phyloP scores from a whole-genome alignment of 2,113 vertebrate species.

The Lasiurus borealis region DNA sequence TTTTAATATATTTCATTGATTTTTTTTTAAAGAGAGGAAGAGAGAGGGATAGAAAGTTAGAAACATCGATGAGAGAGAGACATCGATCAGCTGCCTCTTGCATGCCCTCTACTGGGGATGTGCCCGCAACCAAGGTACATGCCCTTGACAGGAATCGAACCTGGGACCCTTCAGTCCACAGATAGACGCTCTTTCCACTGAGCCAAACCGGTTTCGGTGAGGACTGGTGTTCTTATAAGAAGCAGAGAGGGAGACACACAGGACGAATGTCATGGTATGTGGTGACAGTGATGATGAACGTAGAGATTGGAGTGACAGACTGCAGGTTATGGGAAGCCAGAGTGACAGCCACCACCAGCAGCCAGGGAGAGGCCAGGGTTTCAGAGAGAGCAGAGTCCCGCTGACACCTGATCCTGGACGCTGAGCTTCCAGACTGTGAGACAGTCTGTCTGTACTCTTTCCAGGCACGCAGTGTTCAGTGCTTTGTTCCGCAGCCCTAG shows the following conservation, averaged over 20 bases:
- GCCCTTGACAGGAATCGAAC: too few relatives aligned
- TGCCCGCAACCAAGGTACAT: too few relatives aligned
- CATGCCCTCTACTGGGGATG: too few relatives aligned
- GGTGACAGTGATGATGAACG: background rate
- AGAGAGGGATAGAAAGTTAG: too few relatives aligned
- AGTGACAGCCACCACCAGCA: background rate
- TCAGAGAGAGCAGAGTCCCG: background rate
- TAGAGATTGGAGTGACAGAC: background rate
- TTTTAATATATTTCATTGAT: too few relatives aligned
- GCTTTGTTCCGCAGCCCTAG: background rate
- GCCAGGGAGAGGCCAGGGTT: background rate
- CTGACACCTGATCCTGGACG: background rate
- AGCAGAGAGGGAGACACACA: background rate
- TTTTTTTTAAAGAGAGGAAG: too few relatives aligned
- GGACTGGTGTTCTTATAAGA: background rate
- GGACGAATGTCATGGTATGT: background rate
- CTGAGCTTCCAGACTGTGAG: background rate
- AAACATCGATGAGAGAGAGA: too few relatives aligned
- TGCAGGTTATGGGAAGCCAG: background rate
- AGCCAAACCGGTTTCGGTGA: too few relatives aligned
- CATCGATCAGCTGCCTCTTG: too few relatives aligned
- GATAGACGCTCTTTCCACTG: too few relatives aligned
- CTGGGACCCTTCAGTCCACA: too few relatives aligned
- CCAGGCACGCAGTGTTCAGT: background rate
- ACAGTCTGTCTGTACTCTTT: background rate